Evolutionary conservation across 2,113 vertebrate species (phyloP).

Genomic region (Percina caprodes): DNA sequence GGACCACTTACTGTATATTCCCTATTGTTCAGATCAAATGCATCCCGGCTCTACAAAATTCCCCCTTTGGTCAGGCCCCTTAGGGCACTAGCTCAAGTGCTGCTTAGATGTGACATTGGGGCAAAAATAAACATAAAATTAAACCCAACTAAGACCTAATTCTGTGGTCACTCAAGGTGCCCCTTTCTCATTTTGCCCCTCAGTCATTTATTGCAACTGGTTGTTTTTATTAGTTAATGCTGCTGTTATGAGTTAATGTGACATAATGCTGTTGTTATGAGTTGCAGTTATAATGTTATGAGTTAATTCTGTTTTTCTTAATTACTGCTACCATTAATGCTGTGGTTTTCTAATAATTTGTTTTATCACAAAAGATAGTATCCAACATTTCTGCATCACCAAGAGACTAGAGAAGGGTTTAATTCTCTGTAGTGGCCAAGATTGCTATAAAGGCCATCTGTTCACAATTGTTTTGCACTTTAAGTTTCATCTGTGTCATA

Average conservation of each 20-base stretch:
- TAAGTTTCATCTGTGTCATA: background rate
- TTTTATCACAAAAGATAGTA: background rate
- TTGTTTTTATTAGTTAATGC: background rate
- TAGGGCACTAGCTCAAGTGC: background rate
- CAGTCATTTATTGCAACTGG: background rate
- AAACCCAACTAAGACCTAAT: background rate
- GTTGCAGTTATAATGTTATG: background rate
- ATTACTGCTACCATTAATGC: background rate
- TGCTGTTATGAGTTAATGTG: background rate
- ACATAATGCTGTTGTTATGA: background rate
- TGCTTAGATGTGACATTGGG: background rate
- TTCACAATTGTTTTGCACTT: slow-evolving; percentile 20
- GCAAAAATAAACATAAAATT: background rate
- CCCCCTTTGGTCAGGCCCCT: background rate
- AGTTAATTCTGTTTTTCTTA: background rate
- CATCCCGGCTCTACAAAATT: background rate
- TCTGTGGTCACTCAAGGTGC: background rate
- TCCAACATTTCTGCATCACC: background rate
- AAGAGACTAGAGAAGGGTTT: background rate
- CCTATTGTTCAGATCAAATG: background rate
- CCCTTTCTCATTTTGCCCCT: background rate
- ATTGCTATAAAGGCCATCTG: slow-evolving; percentile 10
- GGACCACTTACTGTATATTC: background rate
- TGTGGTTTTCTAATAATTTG: background rate
- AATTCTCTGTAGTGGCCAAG: background rate